Conservation (phyloP, 2,797 vertebrate species). For the Anabacerthia variegaticeps region DNA sequence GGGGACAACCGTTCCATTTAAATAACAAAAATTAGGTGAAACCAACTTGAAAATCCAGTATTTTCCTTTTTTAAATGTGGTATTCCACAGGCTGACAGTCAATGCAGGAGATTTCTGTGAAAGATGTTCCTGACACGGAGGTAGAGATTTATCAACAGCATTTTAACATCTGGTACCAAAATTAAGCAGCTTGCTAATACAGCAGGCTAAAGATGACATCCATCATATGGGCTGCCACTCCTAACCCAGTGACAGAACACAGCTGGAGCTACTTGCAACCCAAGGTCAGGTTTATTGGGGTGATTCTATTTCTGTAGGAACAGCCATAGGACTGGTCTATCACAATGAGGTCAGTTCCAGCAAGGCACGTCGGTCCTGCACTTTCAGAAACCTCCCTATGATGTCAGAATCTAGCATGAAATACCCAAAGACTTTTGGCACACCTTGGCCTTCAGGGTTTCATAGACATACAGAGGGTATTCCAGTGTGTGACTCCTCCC, state of each 20-base stretch:
- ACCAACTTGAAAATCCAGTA: not conserved
- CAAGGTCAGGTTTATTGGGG: not conserved
- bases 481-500: not conserved
- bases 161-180: not conserved
- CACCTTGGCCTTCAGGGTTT: not conserved
- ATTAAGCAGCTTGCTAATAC: not conserved
- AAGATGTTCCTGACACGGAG: not conserved
- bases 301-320: not conserved
- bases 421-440: not conserved
- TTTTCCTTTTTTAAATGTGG: not conserved
- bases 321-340: not conserved
- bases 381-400: not conserved
- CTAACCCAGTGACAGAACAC: fast-evolving
- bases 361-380: fast-evolving
- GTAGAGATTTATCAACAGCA: not conserved
- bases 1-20: not conserved
- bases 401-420: not conserved
- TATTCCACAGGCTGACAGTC: not conserved
- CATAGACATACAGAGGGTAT: not conserved
- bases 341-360: not conserved
- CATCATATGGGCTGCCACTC: not conserved
- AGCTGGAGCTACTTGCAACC: not conserved
- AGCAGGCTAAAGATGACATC: not conserved
- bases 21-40: not conserved
- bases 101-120: fast-evolving